A percentile compares a stretch with the other conserved stretches of the same genome.
Conservation (phyloP, 2,888 invertebrate genomes). For the Melinopterus prodromus region DNA sequence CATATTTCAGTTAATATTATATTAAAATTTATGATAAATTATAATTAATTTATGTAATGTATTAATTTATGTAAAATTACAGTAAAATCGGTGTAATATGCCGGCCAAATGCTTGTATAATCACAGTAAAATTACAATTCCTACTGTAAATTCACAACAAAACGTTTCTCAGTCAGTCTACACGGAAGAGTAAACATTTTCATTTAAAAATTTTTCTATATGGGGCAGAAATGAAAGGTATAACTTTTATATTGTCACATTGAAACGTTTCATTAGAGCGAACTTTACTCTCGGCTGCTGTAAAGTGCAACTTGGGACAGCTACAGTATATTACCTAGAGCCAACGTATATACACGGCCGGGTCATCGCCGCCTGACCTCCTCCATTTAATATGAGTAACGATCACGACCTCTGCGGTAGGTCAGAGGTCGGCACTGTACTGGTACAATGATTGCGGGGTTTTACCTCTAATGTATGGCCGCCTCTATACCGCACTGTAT, state of each 20-base stretch:
- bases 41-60: too few species aligned
- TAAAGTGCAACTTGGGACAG: background rate
- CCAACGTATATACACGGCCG: background rate
- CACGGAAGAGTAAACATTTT: background rate
- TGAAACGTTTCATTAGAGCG: background rate
- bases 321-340: background rate
- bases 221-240: background rate
- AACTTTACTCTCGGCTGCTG: background rate
- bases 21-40: too few species aligned
- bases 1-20: too few species aligned
- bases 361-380: conserved; percentile 21
- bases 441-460: conserved; percentile 4
- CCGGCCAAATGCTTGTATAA: too few species aligned
- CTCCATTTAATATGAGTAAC: conserved; percentile 24
- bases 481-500: background rate
- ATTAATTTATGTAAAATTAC: too few species aligned
- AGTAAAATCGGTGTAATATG: too few species aligned
- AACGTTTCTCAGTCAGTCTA: background rate
- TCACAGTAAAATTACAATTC: too few species aligned
- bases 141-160: background rate
- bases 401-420: conserved; percentile 18
- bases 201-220: background rate
- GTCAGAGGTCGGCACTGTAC: conserved; percentile 16
- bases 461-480: background rate
- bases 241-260: background rate